Evolutionary conservation across 2,113 vertebrate genomes (phyloP), one percentile per base, ranked within the genome.

Genomic region (Saccopteryx bilineata): DNA sequence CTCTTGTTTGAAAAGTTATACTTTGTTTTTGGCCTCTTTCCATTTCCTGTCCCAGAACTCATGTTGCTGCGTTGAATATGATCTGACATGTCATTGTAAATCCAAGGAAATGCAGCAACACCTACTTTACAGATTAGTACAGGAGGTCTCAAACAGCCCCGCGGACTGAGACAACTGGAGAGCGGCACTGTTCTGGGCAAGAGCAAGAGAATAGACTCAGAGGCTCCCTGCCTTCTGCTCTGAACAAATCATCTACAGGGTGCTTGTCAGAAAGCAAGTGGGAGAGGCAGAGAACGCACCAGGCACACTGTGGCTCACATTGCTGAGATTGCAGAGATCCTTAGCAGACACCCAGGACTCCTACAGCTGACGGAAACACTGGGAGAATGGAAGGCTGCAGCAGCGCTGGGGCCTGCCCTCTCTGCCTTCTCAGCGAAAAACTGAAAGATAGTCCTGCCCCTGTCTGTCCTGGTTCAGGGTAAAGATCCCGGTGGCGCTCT

Each of bases 11-110:
- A n/a, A 87, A 88, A 89, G n/a, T 83, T 83, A 88, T 81, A n/a
- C 60, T 96, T 95, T 39, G 33, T 80, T 76, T 82, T 82, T 93
- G 86, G 26, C 58, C 46, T 83, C 85, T 56, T 91, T 80, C 75
- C 31, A 60, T 88, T 93, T 95, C 69, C 94, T 90, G 81, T 79
- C 90, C 92, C 94, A 86, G 90, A 93, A 46, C 68, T 79, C 46
- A 21, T 5, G 2, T 61, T 13, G 0, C 68, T 68, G 66, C 21
- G 66, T 33, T 71, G 33, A 60, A 26, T 93, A 33, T 39, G 50
- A 96, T 92, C 65, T 71, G 84, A 39, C 66, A 84, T 75, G 65
- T 48, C 56, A 82, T 15, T 24, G 87, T 39, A 74, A 92, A 93
- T 81, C 61, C 88, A 80, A 96, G 82, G 46, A 71, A 82, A 79